phyloP scores from a whole-genome alignment of 2,113 vertebrate species.

The Oreochromis tanganicae region DNA sequence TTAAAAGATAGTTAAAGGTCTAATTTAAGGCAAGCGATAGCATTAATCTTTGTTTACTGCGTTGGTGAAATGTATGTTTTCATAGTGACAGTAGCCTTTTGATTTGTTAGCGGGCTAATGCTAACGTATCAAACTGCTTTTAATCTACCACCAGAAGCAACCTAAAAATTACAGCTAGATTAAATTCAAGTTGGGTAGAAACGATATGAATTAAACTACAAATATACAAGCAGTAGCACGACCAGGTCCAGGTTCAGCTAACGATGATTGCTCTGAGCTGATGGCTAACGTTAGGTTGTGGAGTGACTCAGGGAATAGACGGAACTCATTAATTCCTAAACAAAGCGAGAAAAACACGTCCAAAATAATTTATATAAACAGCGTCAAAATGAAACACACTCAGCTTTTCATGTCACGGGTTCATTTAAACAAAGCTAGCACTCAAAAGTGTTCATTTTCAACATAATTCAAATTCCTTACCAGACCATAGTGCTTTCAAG shows the following conservation, averaged over 20 bases:
- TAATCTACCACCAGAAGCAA: background rate
- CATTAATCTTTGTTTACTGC: background rate
- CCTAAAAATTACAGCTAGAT: too few species aligned
- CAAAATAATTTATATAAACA: background rate
- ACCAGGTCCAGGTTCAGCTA: background rate
- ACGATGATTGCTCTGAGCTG: background rate
- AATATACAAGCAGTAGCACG: background rate
- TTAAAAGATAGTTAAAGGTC: background rate
- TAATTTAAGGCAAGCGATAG: background rate
- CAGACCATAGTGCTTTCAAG: slow-evolving; percentile 92
- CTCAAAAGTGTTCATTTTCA: background rate
- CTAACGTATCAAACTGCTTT: background rate
- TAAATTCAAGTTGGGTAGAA: background rate
- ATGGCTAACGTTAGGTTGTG: background rate
- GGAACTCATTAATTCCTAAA: background rate
- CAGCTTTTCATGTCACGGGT: accelerated
- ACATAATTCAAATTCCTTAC: slow-evolving; percentile 66
- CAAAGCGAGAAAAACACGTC: background rate
- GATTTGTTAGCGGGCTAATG: slow-evolving; percentile 4
- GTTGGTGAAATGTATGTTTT: background rate
- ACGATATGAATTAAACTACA: background rate
- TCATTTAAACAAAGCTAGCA: too few species aligned
- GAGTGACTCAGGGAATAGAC: slow-evolving; percentile 50
- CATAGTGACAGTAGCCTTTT: background rate
- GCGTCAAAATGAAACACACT: accelerated